A percentile compares a stretch with the other conserved stretches of the same genome.
Conservation (phyloP, 2,888 invertebrate species). For the Selenia dentaria region DNA sequence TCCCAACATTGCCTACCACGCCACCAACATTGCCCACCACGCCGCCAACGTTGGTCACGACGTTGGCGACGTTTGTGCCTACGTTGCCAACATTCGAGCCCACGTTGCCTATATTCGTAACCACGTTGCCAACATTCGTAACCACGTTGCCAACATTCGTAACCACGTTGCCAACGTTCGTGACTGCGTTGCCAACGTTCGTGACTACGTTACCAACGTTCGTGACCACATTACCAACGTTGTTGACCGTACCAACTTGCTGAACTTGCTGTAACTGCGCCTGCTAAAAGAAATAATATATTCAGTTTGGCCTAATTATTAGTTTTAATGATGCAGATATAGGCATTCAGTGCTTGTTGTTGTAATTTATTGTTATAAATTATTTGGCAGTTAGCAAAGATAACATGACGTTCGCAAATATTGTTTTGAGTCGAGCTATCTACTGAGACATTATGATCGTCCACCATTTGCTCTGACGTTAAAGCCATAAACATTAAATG, state of each 20-base stretch:
- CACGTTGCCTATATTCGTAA: conserved; percentile 39
- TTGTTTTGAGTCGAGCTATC: too few relatives aligned
- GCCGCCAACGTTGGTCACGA: conserved; percentile 45
- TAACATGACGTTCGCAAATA: too few relatives aligned
- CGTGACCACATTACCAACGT: conserved; percentile 43
- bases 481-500: too few relatives aligned
- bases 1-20: conserved; percentile 45
- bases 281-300: conserved; percentile 73
- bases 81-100: conserved; percentile 39
- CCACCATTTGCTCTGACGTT: too few relatives aligned
- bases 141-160: conserved; percentile 38
- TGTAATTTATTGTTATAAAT: too few relatives aligned
- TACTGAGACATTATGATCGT: too few relatives aligned
- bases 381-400: too few relatives aligned
- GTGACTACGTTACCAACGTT: conserved; percentile 42
- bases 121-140: conserved; percentile 47
- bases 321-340: too few relatives aligned
- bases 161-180: conserved; percentile 42
- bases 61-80: conserved; percentile 45
- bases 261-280: conserved; percentile 88
- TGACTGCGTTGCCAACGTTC: conserved; percentile 40
- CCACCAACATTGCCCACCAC: conserved; percentile 42
- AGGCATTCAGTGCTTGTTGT: too few relatives aligned
- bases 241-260: conserved; percentile 63
- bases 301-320: too few relatives aligned